Evolutionary conservation across 2,888 invertebrate species (phyloP), one percentile per base, ranked within the genome.

Genomic region (Lamellibrachia columna): DNA sequence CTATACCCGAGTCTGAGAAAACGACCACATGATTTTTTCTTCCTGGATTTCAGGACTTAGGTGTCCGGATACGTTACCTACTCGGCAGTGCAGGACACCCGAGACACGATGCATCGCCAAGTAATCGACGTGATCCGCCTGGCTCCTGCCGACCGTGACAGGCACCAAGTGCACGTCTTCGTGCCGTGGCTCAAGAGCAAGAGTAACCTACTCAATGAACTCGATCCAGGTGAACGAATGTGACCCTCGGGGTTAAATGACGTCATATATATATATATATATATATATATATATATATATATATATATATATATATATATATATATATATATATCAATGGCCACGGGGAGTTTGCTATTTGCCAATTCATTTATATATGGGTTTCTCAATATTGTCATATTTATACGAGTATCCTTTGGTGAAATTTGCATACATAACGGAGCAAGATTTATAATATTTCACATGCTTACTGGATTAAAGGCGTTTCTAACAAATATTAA

Each of bases 101-200:
- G 75, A 22, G 75, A 11, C 15, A 15, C 75, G 75, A 75, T 75
- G 75, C 75, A 75, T 22, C 75, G 75, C 22, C 75, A 75, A 22
- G 75, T 75, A 22, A 75, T 75, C 75, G 75, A 75, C 75, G 22
- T 75, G 22, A 75, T 75, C 22, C 75, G 75, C 4, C 75, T 75
- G 75, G 75, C 15, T n/a, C 75, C 75, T 6, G 75, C 3, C 11
- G 75, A 75, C 75, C 75, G 75, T 15, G n/a, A 75, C 75, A n/a
- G 75, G n/a, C 75, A 75, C 75, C n/a, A 15, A 6, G 75, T n/a
- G 15, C 75, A 75, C 22, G n/a, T 75, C 22, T 15, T 75, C 75
- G 75, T 75, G 75, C 75, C 75, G 22, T 75, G 75, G 75, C 75
- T 75, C 22, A n/a, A 75, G 75, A 75, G 75, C 75, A 75, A 75